Conservation (phyloP, 2,113 vertebrate species). For the Amphiprion percula region DNA sequence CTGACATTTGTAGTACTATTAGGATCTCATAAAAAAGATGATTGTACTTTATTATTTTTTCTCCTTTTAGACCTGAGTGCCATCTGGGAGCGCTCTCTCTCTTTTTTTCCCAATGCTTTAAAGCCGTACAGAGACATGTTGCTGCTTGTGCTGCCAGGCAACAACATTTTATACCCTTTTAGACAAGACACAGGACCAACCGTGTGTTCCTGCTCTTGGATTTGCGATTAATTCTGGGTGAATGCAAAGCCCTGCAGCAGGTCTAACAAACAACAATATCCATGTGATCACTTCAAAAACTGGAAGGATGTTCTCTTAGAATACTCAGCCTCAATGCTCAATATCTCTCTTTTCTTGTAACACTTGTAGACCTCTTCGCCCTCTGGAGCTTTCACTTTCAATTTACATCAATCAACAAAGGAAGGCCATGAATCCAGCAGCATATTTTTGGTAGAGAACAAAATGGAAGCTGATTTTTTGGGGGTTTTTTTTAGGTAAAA, state of each 20-base stretch:
- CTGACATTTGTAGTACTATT: slow-evolving; percentile 73
- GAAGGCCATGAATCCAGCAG: slow-evolving; percentile 6
- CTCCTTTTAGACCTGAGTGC: slow-evolving; percentile 45
- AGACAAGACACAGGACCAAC: neutral
- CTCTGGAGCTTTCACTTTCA: neutral
- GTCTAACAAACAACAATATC: neutral
- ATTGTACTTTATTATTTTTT: slow-evolving; percentile 58
- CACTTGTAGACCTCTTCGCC: no score
- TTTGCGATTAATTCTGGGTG: slow-evolving; percentile 4
- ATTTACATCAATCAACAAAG: neutral
- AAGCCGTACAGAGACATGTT: slow-evolving; percentile 1
- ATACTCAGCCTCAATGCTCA: neutral
- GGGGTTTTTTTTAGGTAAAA: slow-evolving; percentile 35
- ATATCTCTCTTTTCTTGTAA: neutral
- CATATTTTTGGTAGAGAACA: neutral
- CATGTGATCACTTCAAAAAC: neutral
- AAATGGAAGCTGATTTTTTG: slow-evolving; percentile 22
- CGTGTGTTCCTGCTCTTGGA: neutral
- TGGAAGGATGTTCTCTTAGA: neutral
- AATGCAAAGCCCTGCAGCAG: neutral
- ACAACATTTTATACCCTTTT: slow-evolving; percentile 25
- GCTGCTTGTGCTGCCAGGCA: slow-evolving; percentile 43
- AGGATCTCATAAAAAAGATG: slow-evolving; percentile 70
- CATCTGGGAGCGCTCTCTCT: slow-evolving; percentile 36
- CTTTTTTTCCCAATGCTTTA: slow-evolving; percentile 3